Evolutionary conservation across 1,140 invertebrate species (phyloP).

Genomic region (Samia ricini): DNA sequence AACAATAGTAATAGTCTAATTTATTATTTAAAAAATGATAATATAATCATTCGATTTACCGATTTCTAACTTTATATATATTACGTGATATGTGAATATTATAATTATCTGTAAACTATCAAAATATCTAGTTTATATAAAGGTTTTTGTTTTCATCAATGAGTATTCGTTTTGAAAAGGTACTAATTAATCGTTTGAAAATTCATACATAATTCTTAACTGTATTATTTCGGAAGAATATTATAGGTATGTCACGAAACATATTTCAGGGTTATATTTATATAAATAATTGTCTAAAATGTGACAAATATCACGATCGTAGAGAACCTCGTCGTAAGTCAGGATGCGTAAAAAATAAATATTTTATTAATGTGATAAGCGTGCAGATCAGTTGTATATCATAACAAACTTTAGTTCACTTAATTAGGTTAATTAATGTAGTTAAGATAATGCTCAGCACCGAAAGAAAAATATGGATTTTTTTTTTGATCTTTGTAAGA

Average conservation of each 20-base stretch:
- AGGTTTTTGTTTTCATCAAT: too few relatives aligned
- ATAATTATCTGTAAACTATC: too few relatives aligned
- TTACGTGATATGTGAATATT: too few relatives aligned
- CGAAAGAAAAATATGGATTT: neutral
- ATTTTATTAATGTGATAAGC: constrained; percentile 4
- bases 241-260: neutral
- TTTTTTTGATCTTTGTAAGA: neutral
- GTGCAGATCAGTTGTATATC: neutral
- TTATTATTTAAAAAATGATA: too few relatives aligned
- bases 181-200: neutral
- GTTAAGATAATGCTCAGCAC: constrained; percentile 2
- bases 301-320: constrained; percentile 6
- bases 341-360: constrained; percentile 3
- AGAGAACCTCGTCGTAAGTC: neutral
- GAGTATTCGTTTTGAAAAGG: neutral
- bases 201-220: neutral
- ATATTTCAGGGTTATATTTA: constrained; percentile 1
- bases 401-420: neutral
- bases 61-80: too few relatives aligned
- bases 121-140: too few relatives aligned
- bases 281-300: neutral
- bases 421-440: constrained; percentile 9
- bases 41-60: too few relatives aligned
- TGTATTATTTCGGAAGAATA: neutral
- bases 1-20: too few relatives aligned